Evolutionary conservation across 2,888 invertebrate species (phyloP), one percentile per base, ranked within the genome.

Genomic region (Nebria brevicollis): DNA sequence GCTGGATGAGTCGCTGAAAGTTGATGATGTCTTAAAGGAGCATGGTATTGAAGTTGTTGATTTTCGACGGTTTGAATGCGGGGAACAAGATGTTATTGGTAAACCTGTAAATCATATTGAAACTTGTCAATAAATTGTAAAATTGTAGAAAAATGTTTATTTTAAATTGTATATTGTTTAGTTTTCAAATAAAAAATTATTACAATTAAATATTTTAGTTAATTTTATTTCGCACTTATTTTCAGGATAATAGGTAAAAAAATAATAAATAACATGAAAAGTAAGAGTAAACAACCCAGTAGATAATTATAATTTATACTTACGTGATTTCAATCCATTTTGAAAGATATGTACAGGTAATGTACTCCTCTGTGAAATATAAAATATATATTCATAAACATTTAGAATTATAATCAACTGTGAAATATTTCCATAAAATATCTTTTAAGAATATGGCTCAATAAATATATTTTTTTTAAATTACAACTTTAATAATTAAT

Each of bases 11-110:
- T 91, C 91, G 13, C 88, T 93, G 66, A 94, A 93, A 5, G 94
- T 98, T 0, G 93, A 93, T 66, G 93, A 95, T 84, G 90, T 96
- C 11, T 88, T 96, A 79, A 89, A 93, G 75, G 92, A 93, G 83
- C 90, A 94, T 84, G 90, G 92, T 82, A 88, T 93, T 0, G 91
- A 93, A 87, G 90, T 98, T 25, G 86, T 96, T 8, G 96, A 97
- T 88, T 98, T 96, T 88, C 92, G 94, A 82, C 92, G 98, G 83
- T 97, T 95, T 89, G 96, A 97, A 87, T 96, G 97, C 88, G 98
- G 98, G 1, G 97, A 96, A 89, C 86, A 85, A 82, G 65, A 84
- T 34, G 82, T 82, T 20, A 90, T 90, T 83, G 90, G 90, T 83
- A 90, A 91, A 84, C 90, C 90, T 5, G 87, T 93, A 83, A 92